A percentile compares a stretch with the other conserved stretches of the same genome.
Conservation (phyloP, 2,888 invertebrate genomes). For the Philonicus albiceps region DNA sequence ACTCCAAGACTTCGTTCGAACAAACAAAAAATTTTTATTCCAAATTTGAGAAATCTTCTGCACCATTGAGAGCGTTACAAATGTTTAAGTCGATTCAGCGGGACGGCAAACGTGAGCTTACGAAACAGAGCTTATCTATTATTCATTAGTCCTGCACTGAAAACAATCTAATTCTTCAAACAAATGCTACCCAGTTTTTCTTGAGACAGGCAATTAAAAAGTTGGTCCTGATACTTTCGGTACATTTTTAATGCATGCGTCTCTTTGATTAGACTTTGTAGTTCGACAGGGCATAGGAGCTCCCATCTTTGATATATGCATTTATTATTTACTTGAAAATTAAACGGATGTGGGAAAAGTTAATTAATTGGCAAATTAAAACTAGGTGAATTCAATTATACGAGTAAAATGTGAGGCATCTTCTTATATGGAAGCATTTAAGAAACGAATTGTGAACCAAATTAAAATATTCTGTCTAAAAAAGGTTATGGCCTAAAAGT, state of each 20-base stretch:
- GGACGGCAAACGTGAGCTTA: background rate
- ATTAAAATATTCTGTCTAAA: background rate
- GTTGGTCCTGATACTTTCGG: background rate
- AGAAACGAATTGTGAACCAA: background rate
- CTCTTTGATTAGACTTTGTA: background rate
- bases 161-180: conserved; percentile 36
- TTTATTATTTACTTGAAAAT: background rate
- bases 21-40: background rate
- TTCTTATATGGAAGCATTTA: background rate
- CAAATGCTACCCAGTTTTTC: background rate
- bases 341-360: background rate
- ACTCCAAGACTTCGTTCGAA: background rate
- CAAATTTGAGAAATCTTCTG: background rate
- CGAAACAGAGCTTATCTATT: conserved; percentile 42
- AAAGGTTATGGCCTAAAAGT: background rate
- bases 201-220: background rate
- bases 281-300: background rate
- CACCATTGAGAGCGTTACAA: background rate
- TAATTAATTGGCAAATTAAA: background rate
- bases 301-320: background rate
- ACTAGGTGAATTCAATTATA: background rate
- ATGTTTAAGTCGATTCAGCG: background rate
- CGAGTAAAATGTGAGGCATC: background rate
- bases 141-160: conserved; percentile 40
- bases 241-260: background rate